phyloP scores from a whole-genome alignment of 2,113 vertebrate species.

The Sterrhoptilus dennistouni region DNA sequence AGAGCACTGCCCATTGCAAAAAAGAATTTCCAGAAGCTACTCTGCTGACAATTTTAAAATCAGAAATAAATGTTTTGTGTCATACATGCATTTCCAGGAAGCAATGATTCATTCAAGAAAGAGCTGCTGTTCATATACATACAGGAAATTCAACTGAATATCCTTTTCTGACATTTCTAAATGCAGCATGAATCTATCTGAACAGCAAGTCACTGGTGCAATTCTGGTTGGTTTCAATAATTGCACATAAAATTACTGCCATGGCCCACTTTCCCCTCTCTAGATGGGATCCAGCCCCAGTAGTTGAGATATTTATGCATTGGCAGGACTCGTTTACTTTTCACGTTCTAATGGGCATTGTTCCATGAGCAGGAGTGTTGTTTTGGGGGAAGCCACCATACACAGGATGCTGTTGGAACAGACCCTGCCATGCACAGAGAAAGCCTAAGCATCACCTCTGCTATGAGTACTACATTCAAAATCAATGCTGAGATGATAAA shows the following conservation, averaged over 20 bases:
- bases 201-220: not conserved
- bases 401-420: no score
- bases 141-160: not conserved
- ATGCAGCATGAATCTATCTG: not conserved
- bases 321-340: not conserved
- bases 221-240: not conserved
- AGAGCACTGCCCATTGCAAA: not conserved
- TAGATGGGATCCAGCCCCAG: not conserved
- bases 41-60: not conserved
- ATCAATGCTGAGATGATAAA: not conserved
- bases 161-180: not conserved
- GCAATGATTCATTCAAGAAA: not conserved
- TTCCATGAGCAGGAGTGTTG: not conserved
- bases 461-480: rapidly evolving
- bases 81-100: not conserved
- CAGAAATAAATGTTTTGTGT: not conserved
- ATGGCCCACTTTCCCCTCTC: not conserved
- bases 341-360: not conserved
- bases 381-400: not conserved
- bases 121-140: not conserved
- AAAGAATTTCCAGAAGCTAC: not conserved
- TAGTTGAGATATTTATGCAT: not conserved
- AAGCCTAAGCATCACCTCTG: not conserved
- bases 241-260: not conserved
- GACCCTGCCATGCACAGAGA: not conserved